Conservation (phyloP, 2,888 invertebrate genomes). For the Amblyjoppa fuscipennis region DNA sequence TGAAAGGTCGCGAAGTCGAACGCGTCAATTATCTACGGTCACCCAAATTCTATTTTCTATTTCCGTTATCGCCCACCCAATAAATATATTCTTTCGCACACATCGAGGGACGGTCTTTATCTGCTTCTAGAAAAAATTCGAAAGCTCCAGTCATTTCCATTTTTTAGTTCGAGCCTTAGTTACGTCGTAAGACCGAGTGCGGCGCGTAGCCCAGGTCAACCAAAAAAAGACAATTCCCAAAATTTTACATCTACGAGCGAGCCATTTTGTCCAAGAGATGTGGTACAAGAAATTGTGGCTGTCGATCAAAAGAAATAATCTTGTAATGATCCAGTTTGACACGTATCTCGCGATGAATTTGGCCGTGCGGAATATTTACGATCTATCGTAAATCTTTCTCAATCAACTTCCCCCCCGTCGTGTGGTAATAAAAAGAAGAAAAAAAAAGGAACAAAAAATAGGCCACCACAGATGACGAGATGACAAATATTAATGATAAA, state of each 20-base stretch:
- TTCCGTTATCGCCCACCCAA: background rate
- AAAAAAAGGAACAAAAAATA: background rate
- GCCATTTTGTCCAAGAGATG: background rate
- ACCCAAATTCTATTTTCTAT: background rate
- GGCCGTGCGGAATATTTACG: slow-evolving; percentile 57
- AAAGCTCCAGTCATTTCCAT: background rate
- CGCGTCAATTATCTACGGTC: no score
- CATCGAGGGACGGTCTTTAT: background rate
- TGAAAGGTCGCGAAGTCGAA: background rate
- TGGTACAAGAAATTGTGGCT: background rate
- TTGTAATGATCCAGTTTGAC: slow-evolving; percentile 80
- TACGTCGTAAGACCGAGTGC: background rate
- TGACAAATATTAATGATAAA: slow-evolving; percentile 1
- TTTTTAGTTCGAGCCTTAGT: background rate
- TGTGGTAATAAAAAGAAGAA: slow-evolving; percentile 21
- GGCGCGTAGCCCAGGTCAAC: slow-evolving; percentile 4
- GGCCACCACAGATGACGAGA: background rate
- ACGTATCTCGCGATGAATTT: slow-evolving; percentile 72
- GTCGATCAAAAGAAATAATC: slow-evolving; percentile 76
- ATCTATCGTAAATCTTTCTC: slow-evolving; percentile 74
- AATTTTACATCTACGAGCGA: slow-evolving; percentile 33
- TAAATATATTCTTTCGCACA: background rate
- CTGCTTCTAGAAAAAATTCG: background rate
- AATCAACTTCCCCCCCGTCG: slow-evolving; percentile 68
- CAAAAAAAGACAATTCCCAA: slow-evolving; percentile 27